Conservation (phyloP, 2,888 invertebrate species). For the Scaptomyza parva region DNA sequence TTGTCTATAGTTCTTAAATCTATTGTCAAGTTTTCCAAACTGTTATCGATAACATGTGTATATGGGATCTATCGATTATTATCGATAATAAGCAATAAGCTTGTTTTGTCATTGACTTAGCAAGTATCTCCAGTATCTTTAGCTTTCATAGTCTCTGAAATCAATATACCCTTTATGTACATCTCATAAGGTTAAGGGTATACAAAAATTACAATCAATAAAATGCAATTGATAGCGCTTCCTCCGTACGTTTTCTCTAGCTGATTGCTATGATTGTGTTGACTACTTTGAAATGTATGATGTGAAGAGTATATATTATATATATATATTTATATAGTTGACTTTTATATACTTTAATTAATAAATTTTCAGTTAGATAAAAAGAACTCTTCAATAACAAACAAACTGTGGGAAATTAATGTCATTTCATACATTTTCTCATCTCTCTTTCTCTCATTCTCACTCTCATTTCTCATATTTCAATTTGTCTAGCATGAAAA, state of each 20-base stretch:
- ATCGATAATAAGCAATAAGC: neutral
- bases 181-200: neutral
- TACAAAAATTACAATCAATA: slow-evolving; percentile 7
- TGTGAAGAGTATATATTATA: slow-evolving; percentile 3
- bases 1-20: neutral
- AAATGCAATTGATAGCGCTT: slow-evolving; percentile 23
- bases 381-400: neutral
- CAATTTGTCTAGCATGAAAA: slow-evolving; percentile 46
- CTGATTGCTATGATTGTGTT: slow-evolving; percentile 22
- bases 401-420: slow-evolving; percentile 19
- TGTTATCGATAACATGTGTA: neutral
- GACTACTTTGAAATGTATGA: slow-evolving; percentile 17
- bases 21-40: neutral
- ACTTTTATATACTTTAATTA: slow-evolving; percentile 6
- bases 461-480: slow-evolving; percentile 29
- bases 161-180: neutral
- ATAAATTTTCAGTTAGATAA: slow-evolving; percentile 21
- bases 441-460: slow-evolving; percentile 6
- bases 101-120: too few species aligned
- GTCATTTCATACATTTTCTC: slow-evolving; percentile 23
- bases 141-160: too few species aligned
- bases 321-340: neutral
- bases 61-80: too few species aligned
- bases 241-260: neutral
- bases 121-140: too few species aligned